Base-by-base conservation (phyloP, 2,888 invertebrate species). In the Phyllotreta striolata region DNA sequence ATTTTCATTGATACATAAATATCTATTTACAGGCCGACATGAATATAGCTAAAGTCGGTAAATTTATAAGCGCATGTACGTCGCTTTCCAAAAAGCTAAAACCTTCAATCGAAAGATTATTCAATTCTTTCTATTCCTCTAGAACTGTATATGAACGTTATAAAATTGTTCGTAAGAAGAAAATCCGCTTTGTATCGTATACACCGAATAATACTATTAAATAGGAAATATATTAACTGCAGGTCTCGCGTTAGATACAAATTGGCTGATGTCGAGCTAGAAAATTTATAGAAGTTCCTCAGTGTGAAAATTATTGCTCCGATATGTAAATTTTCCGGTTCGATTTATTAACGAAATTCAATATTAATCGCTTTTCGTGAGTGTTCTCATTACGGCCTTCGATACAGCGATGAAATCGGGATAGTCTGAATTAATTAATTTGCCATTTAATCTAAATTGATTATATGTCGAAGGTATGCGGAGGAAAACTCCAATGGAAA, bases 231-330 rank as follows among this genome's bases (percentile, higher is more conserved):
- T 64, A 66, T 64, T 66, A 62, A 66, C 64, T 55, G 52, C 55
- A 55, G 51, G 62, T 1, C 24, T 62, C 62, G 64, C 62, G 63
- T 66, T 63, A 63, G 61, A 63, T 62, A 68, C 63, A 68, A 68
- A 68, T 66, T 68, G 68, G 63, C 63, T 66, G 51, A 62, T 51
- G 61, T 62, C 63, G 41, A 51, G 44, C 10, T 56, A 39, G 35
- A 59, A 59, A 62, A 66, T 68, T 68, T 66, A 68, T 66, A 61
- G 66, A 63, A 68, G 51, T 51, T 43, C 52, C 59, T 59, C 40
- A 35, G 43, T 12, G 51, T 14, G 35, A 59, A 43, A 59, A 59
- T 59, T 59, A 59, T 59, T 12, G 59, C 59, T 35, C 43, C 51
- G 59, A 59, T 59, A 59, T 59, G 59, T 59, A 51, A 59, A 59